Conservation (phyloP, 1,140 invertebrate species). For the Lepeophtheirus salmonis region DNA sequence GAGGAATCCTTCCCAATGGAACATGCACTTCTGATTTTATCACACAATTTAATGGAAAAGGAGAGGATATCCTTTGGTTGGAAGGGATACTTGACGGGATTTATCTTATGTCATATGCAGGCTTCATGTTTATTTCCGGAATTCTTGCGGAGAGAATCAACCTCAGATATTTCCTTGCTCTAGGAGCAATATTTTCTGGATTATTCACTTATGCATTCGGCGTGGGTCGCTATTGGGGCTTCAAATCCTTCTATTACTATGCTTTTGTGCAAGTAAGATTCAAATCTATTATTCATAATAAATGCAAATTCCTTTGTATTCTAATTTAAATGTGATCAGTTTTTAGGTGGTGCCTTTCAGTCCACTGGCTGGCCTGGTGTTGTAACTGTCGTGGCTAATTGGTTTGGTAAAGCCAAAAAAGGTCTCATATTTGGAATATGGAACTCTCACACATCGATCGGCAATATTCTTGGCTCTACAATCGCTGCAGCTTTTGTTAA, state of each 20-base stretch:
- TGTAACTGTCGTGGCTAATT: constrained; percentile 77
- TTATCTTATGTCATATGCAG: constrained; percentile 79
- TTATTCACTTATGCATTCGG: constrained; percentile 76
- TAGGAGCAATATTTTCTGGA: constrained; percentile 77
- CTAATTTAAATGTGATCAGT: too few relatives aligned
- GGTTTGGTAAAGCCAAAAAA: constrained; percentile 74
- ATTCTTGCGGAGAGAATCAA: constrained; percentile 79
- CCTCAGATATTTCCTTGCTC: constrained; percentile 64
- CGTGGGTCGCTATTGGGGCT: constrained; percentile 53
- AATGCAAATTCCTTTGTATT: too few relatives aligned
- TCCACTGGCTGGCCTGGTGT: constrained; percentile 84
- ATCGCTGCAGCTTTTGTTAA: constrained; percentile 52
- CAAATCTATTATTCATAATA: too few relatives aligned
- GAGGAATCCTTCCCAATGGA: background rate
- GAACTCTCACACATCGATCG: constrained; percentile 88
- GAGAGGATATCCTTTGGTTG: constrained; percentile 27
- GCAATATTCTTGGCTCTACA: constrained; percentile 64
- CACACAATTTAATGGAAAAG: background rate
- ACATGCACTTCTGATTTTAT: background rate
- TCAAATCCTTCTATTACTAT: constrained; percentile 69
- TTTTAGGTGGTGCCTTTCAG: constrained; percentile 60
- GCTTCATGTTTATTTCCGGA: constrained; percentile 80
- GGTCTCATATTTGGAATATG: constrained; percentile 85
- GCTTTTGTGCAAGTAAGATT: constrained; percentile 55
- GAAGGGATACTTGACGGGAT: constrained; percentile 72